A percentile compares a stretch with the other conserved stretches of the same genome.
Conservation (phyloP, 2,797 vertebrate species). For the Sebastes nivosus region DNA sequence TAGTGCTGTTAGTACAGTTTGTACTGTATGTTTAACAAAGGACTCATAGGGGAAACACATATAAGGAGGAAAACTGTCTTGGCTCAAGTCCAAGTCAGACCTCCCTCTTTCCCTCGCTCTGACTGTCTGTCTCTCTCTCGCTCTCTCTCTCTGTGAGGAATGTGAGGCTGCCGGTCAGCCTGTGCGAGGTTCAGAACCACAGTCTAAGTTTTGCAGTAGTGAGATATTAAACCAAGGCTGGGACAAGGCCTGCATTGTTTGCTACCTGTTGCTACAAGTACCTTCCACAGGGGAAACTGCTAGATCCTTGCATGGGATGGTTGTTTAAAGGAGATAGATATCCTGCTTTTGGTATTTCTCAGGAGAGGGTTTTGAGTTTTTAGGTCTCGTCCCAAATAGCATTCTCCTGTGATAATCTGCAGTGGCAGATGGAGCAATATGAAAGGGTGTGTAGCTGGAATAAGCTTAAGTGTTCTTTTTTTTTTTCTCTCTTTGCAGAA, state of each 20-base stretch:
- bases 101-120: background rate
- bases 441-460: constrained; percentile 56
- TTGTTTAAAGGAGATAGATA: background rate
- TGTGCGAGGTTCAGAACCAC: constrained; percentile 16
- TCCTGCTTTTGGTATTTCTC: background rate
- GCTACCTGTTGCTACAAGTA: background rate
- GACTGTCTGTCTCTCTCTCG: constrained; percentile 6
- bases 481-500: constrained; percentile 13
- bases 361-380: background rate
- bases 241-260: constrained; percentile 49
- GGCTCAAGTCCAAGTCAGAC: constrained; percentile 52
- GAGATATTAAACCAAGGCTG: constrained; percentile 41
- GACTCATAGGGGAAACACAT: constrained; percentile 37
- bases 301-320: background rate
- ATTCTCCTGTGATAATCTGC: constrained; percentile 49
- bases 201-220: constrained; percentile 21
- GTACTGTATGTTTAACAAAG: constrained; percentile 13
- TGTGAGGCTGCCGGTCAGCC: constrained; percentile 54
- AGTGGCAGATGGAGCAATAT: constrained; percentile 29
- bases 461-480: background rate
- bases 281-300: background rate
- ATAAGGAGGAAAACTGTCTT: constrained; percentile 47
- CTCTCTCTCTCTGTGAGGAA: constrained; percentile 52
- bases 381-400: constrained; percentile 47
- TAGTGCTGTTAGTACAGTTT: background rate